A percentile compares a stretch with the other conserved stretches of the same genome.
phyloP scores from a whole-genome alignment of 2,888 invertebrate species.

The Sussaba pulchella region DNA sequence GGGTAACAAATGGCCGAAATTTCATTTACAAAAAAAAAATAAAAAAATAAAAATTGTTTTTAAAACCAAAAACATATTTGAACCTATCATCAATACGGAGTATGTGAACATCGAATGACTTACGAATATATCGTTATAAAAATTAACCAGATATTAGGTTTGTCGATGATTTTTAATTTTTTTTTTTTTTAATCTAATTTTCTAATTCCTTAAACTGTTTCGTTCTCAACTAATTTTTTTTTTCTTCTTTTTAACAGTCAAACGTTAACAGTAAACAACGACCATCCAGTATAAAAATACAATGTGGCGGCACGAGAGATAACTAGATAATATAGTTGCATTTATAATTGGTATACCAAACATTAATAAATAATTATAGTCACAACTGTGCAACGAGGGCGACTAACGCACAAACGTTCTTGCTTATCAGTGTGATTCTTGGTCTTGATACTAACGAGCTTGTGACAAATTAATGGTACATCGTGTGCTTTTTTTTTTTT shows the following conservation, averaged over 20 bases:
- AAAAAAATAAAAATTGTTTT: not conserved
- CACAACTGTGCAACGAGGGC: constrained; percentile 5
- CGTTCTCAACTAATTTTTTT: constrained; percentile 37
- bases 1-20: constrained; percentile 39
- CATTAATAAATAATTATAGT: constrained; percentile 60
- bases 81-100: not conserved
- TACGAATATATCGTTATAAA: not conserved
- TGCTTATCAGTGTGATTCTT: not conserved
- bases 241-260: constrained; percentile 60
- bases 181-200: not conserved
- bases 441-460: constrained; percentile 23
- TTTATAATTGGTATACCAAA: constrained; percentile 49
- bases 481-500: too few relatives aligned
- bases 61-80: too few relatives aligned
- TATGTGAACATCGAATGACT: not conserved
- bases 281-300: constrained; percentile 64
- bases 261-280: constrained; percentile 64
- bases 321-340: constrained; percentile 55
- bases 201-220: not conserved
- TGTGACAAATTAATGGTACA: constrained; percentile 3
- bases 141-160: not conserved
- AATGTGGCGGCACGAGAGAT: constrained; percentile 52
- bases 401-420: constrained; percentile 17
- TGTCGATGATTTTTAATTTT: constrained; percentile 21
- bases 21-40: not conserved